These are phyloP conservation scores for Cynopterus brachyotis DNA, from an alignment of 2,113 vertebrate genomes.

Conservation along the genomic window DNA sequence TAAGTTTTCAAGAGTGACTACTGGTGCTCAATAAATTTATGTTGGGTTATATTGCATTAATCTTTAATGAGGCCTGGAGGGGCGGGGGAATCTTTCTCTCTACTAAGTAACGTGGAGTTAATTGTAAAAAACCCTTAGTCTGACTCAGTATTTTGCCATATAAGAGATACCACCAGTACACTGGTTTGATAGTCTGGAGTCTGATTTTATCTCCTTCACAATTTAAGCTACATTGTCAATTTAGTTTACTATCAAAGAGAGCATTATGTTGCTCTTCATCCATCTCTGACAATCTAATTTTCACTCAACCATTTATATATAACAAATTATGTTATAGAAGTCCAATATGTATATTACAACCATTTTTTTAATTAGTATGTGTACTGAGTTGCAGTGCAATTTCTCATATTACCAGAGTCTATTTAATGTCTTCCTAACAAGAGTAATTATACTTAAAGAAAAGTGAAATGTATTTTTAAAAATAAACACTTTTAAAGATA, in stretches of 20 bases:
- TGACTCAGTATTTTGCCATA: neutral
- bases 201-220: neutral
- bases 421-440: slow-evolving; percentile 8
- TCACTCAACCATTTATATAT: neutral
- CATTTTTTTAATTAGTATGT: neutral
- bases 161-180: neutral
- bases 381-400: neutral
- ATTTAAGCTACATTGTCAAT: neutral
- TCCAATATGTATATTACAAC: neutral
- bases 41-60: neutral
- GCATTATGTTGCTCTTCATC: neutral
- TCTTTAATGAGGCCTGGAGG: neutral
- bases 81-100: neutral
- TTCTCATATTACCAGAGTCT: neutral
- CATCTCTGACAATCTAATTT: slow-evolving; percentile 34
- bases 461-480: neutral
- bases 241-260: slow-evolving; percentile 22
- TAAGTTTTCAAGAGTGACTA: neutral
- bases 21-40: neutral
- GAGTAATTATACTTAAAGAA: slow-evolving; percentile 6
- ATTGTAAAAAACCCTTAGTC: neutral
- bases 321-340: neutral
- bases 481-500: neutral
- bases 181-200: neutral
- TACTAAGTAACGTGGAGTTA: neutral